phyloP scores from a whole-genome alignment of 2,888 invertebrate genomes.

The Conops quadrifasciatus region DNA sequence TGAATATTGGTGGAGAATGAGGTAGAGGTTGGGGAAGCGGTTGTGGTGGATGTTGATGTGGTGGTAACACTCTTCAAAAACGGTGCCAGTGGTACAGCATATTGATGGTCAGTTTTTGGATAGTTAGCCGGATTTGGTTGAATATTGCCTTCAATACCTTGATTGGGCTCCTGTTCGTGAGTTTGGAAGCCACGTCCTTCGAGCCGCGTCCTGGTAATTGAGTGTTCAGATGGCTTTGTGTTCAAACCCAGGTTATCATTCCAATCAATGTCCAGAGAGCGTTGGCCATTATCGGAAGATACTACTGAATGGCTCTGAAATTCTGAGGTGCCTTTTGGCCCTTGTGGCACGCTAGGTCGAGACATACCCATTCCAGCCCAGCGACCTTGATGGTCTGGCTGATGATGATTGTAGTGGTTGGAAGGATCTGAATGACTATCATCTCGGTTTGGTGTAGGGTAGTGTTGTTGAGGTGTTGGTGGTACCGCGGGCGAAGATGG shows the following conservation, averaged over 20 bases:
- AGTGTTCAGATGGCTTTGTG: conserved; percentile 5
- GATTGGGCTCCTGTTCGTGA: background rate
- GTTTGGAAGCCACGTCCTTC: background rate
- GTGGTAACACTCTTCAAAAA: conserved; percentile 43
- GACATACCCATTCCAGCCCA: conserved; percentile 60
- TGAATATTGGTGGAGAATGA: conserved; percentile 46
- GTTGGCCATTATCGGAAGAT: background rate
- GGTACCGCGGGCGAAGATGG: conserved; percentile 10
- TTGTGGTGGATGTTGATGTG: conserved; percentile 30
- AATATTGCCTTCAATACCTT: conserved; percentile 52
- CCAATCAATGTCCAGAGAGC: conserved; percentile 18
- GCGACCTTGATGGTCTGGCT: conserved; percentile 47
- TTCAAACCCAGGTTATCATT: background rate
- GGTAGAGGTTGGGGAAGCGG: conserved; percentile 32
- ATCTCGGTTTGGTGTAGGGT: conserved; percentile 29
- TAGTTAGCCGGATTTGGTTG: conserved; percentile 59
- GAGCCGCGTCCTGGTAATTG: background rate
- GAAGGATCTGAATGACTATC: background rate
- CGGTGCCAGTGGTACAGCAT: conserved; percentile 55
- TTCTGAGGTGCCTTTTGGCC: conserved; percentile 21
- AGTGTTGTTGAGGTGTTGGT: conserved; percentile 10
- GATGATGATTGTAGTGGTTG: background rate
- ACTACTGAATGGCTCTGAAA: background rate
- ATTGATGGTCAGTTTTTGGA: conserved; percentile 44
- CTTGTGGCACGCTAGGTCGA: conserved; percentile 49